Percentiles rank a stretch among this genome's conserved stretches.
These are phyloP conservation scores for Salticus scenicus DNA, from an alignment of 2,888 invertebrate genomes.

Conservation along the genomic window DNA sequence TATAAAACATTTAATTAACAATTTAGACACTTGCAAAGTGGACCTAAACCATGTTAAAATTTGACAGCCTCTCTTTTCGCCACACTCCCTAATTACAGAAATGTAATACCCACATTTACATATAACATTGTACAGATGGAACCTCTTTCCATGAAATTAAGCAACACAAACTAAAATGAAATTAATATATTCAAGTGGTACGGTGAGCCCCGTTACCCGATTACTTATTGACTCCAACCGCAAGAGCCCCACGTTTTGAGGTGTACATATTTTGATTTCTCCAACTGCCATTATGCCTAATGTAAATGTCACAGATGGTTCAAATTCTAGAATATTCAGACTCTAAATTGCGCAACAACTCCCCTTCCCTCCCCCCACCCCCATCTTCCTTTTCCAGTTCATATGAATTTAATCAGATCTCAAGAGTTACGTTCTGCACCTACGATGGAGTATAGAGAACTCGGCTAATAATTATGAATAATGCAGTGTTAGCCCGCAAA, in stretches of 20 bases:
- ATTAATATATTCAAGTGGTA: constrained; percentile 23
- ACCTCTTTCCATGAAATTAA: not conserved
- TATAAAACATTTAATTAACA: not conserved
- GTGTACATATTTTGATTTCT: constrained; percentile 20
- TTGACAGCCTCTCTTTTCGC: not conserved
- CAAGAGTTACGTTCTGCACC: constrained; percentile 1
- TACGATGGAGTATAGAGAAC: constrained; percentile 24
- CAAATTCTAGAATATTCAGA: constrained; percentile 27
- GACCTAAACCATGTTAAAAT: not conserved
- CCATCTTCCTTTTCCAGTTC: constrained; percentile 37
- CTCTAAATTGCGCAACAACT: not conserved
- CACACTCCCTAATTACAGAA: not conserved
- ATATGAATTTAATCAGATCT: constrained; percentile 66
- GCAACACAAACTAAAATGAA: constrained; percentile 28
- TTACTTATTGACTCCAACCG: constrained; percentile 44
- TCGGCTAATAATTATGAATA: constrained; percentile 65
- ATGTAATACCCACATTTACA: not conserved
- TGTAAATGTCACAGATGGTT: constrained; percentile 60
- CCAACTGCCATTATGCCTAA: constrained; percentile 47
- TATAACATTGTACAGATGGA: not conserved
- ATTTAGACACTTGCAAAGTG: not conserved
- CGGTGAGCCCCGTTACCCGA: constrained; percentile 29
- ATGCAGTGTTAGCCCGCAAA: constrained; percentile 58
- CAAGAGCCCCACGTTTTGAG: not conserved
- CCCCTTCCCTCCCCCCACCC: constrained; percentile 3